Evolutionary conservation across 2,888 invertebrate species (phyloP), one percentile per base, ranked within the genome.

Genomic region (Dyspetes luteomarginatus): DNA sequence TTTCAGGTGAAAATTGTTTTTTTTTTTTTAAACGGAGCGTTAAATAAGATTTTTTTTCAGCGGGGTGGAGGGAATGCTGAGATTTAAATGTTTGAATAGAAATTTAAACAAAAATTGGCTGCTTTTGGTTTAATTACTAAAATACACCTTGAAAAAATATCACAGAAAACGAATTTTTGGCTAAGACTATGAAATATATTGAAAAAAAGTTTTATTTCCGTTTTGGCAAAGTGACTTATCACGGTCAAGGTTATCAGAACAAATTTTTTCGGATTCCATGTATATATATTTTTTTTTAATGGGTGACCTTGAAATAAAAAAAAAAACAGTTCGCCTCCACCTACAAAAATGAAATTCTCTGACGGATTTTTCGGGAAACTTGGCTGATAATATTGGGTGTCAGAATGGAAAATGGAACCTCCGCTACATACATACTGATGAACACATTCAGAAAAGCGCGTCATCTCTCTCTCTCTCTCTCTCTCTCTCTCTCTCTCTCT

Each of bases 361-460:
- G 15, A 15, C n/a, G 17, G 15, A 3, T 17, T 48, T 48, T 15
- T 48, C 48, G 15, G 2, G 4, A 5, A 48, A 19, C 15, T 48
- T 5, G 48, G 17, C 36, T 36, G 36, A 48, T 48, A 15, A 48
- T 58, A 36, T 36, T 4, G 7, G 56, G 9, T 55, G 9, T 15
- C n/a, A 36, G 30, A 17, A 56, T n/a, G 9, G 30, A 56, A 56
- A 56, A 30, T 7, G 41, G 58, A 30, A 58, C 58, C 36, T 36
- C 58, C 58, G 58, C 19, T 58, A 58, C 19, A 36, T 58, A 12
- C 58, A 41, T 58, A 19, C n/a, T n/a, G 36, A 58, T 58, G 58
- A 58, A 58, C 19, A 58, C 58, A 36, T 58, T 58, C 52, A 52
- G 9, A 52, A 41, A 60, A 72, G n/a, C 72, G 58, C 78, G 72